These are phyloP conservation scores for Cynoglossus semilaevis DNA, from an alignment of 2,113 vertebrate genomes.

Conservation along the genomic window DNA sequence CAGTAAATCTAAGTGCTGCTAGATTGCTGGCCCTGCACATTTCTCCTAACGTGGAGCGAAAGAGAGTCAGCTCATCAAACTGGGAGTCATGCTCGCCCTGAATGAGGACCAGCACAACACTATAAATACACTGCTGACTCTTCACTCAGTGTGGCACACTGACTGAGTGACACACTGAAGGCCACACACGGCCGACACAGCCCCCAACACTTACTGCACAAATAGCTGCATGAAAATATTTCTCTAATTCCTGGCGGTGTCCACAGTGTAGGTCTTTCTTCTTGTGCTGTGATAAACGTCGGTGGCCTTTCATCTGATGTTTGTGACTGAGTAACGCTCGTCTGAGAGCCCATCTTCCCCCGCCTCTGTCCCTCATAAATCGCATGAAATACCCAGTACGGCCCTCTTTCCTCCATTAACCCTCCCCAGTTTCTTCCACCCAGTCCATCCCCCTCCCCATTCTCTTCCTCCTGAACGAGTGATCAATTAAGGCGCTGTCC, in stretches of 20 bases:
- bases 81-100: slow-evolving; percentile 37
- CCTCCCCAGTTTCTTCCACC: slow-evolving; percentile 11
- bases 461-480: slow-evolving; percentile 61
- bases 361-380: slow-evolving; percentile 70
- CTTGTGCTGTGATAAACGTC: slow-evolving; percentile 44
- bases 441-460: slow-evolving; percentile 8
- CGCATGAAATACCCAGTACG: slow-evolving; percentile 59
- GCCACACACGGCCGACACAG: slow-evolving; percentile 13
- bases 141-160: slow-evolving; percentile 51
- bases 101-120: slow-evolving; percentile 34
- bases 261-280: slow-evolving; percentile 23
- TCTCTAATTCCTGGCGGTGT: slow-evolving; percentile 51
- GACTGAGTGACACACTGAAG: slow-evolving; percentile 55
- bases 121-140: slow-evolving; percentile 53
- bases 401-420: slow-evolving; percentile 64
- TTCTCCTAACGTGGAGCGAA: slow-evolving; percentile 41
- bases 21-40: slow-evolving; percentile 71
- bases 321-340: slow-evolving; percentile 60
- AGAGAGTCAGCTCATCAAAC: slow-evolving; percentile 46
- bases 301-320: slow-evolving; percentile 59
- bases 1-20: slow-evolving; percentile 71
- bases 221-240: slow-evolving; percentile 10
- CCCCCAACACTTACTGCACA: slow-evolving; percentile 10
- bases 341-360: slow-evolving; percentile 52
- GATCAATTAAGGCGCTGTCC: slow-evolving; percentile 76